Evolutionary conservation across 1,140 invertebrate genomes (phyloP), one percentile per base, ranked within the genome.

Genomic region (Hyposmocoma kahamanoa): DNA sequence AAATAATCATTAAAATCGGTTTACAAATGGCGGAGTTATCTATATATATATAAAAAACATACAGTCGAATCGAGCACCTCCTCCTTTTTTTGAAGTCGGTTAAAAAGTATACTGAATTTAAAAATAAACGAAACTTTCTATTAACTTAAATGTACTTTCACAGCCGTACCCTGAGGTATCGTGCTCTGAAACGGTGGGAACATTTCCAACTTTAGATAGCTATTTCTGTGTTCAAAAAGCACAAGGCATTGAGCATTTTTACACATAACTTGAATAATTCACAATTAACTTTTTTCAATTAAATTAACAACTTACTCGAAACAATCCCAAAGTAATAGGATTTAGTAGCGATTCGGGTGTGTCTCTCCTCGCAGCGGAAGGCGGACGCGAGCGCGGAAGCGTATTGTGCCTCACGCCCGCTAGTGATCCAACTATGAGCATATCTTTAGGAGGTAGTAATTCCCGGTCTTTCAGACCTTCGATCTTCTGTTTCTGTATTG

Each of bases 401-500:
- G 86, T 87, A 30, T 86, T 87, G 36, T 87, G 73, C 32, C 81
- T 62, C 17, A 79, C 72, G 0, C 73, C 78, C 2, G 72, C 70
- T 34, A 81, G 43, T 4, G 73, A 75, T 0, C 74, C 72, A 4
- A 64, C 59, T 15, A 82, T 57, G 47, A 83, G 51, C 67, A 81
- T 72, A 34, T 86, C 85, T 62, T 81, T 84, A 0, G 81, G 72
- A 19, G 83, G 79, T 60, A 81, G 47, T 50, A 84, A 45, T 45
- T 84, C 83, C 36, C 70, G 65, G 45, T 84, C 77, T 45, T 70
- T 72, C 3, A 85, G 54, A 32, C 64, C 77, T 48, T 84, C 82
- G 22, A 82, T 80, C 69, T 83, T 84, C 69, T 80, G 75, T 62
- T 83, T 84, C 59, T 85, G 73, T 46, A 85, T 79, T 45, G 73